Base-by-base conservation (phyloP, 2,113 vertebrate species). In the Periophthalmus modestus region DNA sequence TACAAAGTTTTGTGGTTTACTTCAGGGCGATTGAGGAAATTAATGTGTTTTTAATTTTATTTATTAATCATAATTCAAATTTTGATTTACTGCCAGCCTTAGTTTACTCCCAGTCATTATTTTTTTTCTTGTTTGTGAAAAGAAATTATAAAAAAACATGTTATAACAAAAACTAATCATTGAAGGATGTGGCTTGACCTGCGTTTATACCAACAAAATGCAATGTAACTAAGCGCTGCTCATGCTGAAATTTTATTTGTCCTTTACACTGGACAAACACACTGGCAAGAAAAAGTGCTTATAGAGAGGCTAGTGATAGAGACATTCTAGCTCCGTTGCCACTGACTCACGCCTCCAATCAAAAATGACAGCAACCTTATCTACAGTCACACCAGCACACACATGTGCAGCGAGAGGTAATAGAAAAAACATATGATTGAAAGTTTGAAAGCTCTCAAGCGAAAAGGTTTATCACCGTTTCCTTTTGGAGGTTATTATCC, bases 361-460 rank as follows among this genome's bases (percentile, higher is more conserved):
- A 88, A 87, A 82, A 77, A 85, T 92, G 85, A 74, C 75, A 87
- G 73, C 50, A 82, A 80, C 84, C 75, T 71, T 79, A 87, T 79
- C 74, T 77, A 72, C 77, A 80, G 43, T 87, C 90, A 81, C 76
- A 86, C 76, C 62, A 69, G 71, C 80, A 78, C 82, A 82, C 58
- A 74, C 67, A 75, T 69, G 58, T 24, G 43, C 36, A 7, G 16
- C 33, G 59, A 68, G 65, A 58, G 28, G 52, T 39, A n/a, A n/a
- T n/a, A n/a, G n/a, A n/a, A n/a, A 72, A 59, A 68, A 65, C 74
- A 75, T 52, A n/a, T n/a, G n/a, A 58, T 23, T 70, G 18, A 46
- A 43, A 67, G 18, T 13, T n/a, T 67, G 7, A 28, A 33, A 18
- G 6, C 72, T 43, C 72, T 57, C 58, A 54, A 34, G 11, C 23